Conservation (phyloP, 1,140 invertebrate species). For the Diplogasteroides magnus region DNA sequence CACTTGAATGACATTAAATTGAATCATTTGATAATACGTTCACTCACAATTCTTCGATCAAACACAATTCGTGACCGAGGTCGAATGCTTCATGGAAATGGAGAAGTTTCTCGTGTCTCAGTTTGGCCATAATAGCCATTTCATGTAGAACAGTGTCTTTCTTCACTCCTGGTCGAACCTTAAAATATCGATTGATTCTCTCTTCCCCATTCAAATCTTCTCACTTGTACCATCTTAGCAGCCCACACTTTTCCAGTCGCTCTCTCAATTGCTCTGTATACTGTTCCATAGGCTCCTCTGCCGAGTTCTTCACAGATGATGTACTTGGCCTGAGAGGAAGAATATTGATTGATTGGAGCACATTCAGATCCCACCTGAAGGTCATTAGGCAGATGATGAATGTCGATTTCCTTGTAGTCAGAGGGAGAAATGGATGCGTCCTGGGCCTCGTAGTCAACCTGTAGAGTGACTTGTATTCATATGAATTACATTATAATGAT, state of each 20-base stretch:
- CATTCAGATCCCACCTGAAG: slow-evolving; percentile 21
- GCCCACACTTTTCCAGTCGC: slow-evolving; percentile 34
- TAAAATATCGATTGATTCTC: slow-evolving; percentile 6
- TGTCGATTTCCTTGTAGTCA: slow-evolving; percentile 13
- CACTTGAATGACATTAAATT: slow-evolving; percentile 12
- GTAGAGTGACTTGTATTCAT: slow-evolving; percentile 23
- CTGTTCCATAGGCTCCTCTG: slow-evolving; percentile 31
- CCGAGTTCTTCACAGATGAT: slow-evolving; percentile 36
- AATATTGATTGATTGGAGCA: not conserved
- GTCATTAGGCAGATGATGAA: slow-evolving; percentile 32
- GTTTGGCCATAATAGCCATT: slow-evolving; percentile 58
- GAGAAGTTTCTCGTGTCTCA: slow-evolving; percentile 61
- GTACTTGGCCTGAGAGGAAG: slow-evolving; percentile 12
- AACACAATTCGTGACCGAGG: slow-evolving; percentile 57
- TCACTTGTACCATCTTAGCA: slow-evolving; percentile 34
- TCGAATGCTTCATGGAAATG: slow-evolving; percentile 61
- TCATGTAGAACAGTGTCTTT: slow-evolving; percentile 51
- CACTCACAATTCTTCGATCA: slow-evolving; percentile 62
- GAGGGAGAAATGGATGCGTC: not conserved
- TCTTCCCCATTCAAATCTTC: not conserved
- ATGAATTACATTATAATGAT: slow-evolving; percentile 5
- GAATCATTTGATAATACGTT: not conserved
- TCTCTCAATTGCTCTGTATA: slow-evolving; percentile 33
- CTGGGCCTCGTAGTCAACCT: not conserved
- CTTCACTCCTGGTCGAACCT: slow-evolving; percentile 32